Conservation (phyloP, 2,797 vertebrate species). For the Tympanoctomys barrerae region DNA sequence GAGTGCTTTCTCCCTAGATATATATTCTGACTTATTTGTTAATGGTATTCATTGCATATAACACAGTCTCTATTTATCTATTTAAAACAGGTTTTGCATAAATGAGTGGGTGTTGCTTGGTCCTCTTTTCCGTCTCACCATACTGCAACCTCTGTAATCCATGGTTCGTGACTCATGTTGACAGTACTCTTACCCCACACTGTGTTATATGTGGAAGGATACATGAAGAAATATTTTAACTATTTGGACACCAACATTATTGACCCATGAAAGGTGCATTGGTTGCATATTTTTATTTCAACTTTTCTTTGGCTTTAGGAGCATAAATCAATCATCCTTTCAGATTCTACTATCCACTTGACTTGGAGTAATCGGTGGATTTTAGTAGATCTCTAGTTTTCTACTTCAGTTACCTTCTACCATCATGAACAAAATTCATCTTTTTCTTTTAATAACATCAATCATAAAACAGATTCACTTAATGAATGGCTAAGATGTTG, state of each 20-base stretch:
- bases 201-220: neutral
- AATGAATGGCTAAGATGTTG: neutral
- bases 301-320: neutral
- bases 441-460: conserved; percentile 23
- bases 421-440: neutral
- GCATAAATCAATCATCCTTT: neutral
- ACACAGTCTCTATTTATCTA: neutral
- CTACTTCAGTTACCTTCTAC: neutral
- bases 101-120: neutral
- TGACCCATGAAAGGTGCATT: neutral
- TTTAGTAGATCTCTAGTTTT: neutral
- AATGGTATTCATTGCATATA: neutral
- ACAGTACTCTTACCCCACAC: neutral
- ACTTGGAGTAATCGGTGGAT: neutral
- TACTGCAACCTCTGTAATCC: neutral
- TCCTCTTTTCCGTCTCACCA: neutral
- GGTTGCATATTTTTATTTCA: neutral
- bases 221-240: neutral
- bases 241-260: neutral
- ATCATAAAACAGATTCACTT: neutral
- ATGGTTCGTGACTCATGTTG: neutral
- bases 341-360: neutral
- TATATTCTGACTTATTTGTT: neutral
- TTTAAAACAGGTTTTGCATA: neutral
- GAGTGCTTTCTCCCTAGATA: neutral